Percentiles rank a stretch among this genome's conserved stretches.
Conservation (phyloP, 2,888 invertebrate species). For the Phyllotreta striolata region DNA sequence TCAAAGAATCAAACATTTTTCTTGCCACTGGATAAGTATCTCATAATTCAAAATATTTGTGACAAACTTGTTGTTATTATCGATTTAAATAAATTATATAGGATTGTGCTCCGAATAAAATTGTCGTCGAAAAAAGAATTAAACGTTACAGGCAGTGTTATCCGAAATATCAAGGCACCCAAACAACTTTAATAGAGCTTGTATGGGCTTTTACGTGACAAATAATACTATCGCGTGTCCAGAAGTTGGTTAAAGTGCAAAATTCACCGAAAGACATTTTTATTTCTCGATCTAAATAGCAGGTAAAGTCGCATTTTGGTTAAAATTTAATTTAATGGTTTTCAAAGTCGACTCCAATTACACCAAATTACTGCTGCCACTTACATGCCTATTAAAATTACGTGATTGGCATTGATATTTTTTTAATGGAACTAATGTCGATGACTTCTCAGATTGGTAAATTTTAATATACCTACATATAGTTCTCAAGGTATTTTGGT, state of each 20-base stretch:
- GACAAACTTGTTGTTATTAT: too few relatives aligned
- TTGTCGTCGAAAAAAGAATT: too few relatives aligned
- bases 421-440: not conserved
- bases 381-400: constrained; percentile 24
- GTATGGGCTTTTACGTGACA: constrained; percentile 49
- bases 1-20: too few relatives aligned
- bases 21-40: too few relatives aligned
- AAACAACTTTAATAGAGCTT: constrained; percentile 23
- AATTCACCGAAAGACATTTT: constrained; percentile 46
- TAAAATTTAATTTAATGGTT: constrained; percentile 49
- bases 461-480: too few relatives aligned
- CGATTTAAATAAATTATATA: too few relatives aligned
- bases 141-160: constrained; percentile 4
- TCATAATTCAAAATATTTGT: too few relatives aligned
- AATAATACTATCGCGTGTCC: constrained; percentile 53
- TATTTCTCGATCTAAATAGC: constrained; percentile 49
- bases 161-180: constrained; percentile 19
- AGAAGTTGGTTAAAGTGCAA: constrained; percentile 48
- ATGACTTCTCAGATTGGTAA: too few relatives aligned
- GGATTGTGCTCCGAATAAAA: too few relatives aligned
- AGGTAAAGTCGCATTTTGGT: constrained; percentile 47
- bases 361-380: constrained; percentile 38
- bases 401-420: constrained; percentile 21
- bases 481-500: too few relatives aligned
- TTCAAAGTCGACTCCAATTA: constrained; percentile 40